Evolutionary conservation across 2,888 invertebrate genomes (phyloP).

Genomic region (Catocala nupta): DNA sequence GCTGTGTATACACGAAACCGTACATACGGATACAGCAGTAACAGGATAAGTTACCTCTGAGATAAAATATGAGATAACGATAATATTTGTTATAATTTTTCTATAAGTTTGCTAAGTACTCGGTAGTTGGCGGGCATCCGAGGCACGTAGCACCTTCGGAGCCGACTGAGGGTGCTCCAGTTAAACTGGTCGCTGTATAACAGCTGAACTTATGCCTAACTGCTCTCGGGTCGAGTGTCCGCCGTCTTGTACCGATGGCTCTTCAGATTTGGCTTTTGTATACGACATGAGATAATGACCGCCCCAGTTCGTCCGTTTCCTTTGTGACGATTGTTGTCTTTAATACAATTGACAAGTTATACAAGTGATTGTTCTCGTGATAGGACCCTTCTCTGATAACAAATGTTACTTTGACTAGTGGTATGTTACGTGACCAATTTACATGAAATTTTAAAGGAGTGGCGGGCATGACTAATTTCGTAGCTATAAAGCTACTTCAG

Average conservation of each 20-base stretch:
- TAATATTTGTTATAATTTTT: slow-evolving; percentile 41
- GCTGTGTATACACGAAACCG: too few relatives aligned
- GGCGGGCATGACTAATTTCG: too few relatives aligned
- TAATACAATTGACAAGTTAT: slow-evolving; percentile 2
- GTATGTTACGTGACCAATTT: too few relatives aligned
- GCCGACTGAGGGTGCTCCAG: slow-evolving; percentile 62
- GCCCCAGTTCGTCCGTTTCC: slow-evolving; percentile 4
- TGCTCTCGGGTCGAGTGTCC: slow-evolving; percentile 69
- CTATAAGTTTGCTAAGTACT: slow-evolving; percentile 41
- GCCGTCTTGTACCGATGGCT: slow-evolving; percentile 67
- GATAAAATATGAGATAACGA: slow-evolving; percentile 17
- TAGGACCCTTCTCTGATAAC: too few relatives aligned
- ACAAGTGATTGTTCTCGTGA: neutral
- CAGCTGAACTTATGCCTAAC: slow-evolving; percentile 74
- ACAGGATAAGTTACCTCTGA: neutral
- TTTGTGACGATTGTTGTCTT: slow-evolving; percentile 9
- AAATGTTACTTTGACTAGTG: neutral
- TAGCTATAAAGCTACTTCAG: too few relatives aligned
- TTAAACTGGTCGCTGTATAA: slow-evolving; percentile 66
- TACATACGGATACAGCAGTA: neutral
- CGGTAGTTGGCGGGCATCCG: slow-evolving; percentile 73
- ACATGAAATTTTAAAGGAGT: too few relatives aligned
- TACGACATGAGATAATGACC: slow-evolving; percentile 47
- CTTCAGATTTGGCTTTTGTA: slow-evolving; percentile 69
- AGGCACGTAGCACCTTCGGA: slow-evolving; percentile 72